Base-by-base conservation (phyloP, 1,140 invertebrate species). In the Bombus impatiens region DNA sequence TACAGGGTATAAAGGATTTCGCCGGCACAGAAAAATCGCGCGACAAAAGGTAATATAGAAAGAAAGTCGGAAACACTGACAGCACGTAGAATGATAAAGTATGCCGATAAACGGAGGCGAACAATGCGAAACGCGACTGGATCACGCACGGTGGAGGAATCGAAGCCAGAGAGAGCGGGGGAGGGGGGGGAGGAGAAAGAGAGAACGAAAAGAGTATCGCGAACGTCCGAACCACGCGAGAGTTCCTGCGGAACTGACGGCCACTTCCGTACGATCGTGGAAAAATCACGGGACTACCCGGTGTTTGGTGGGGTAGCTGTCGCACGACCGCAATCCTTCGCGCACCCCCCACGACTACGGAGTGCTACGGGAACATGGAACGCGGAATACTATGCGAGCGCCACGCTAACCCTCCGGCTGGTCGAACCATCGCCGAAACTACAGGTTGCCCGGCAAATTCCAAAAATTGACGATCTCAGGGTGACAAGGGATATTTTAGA, bases 161-260 rank as follows among this genome's bases (percentile, higher is more conserved):
- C 35, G 8, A 25, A 35, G 22, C 22, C n/a, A 72, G 10, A 47
- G 28, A 71, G 5, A 83, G 13, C 0, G 8, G 12, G 6, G n/a
- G 35, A n/a, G 35, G 9, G 5, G 10, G 62, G 18, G 5, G 18
- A 1, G 32, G 3, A 22, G 4, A 83, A 9, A 4, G 13, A 28
- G 40, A 71, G 42, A 70, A 6, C 42, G 15, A 35, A 9, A 28
- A 15, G 32, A 0, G 3, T 18, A 59, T 32, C 82, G 10, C 78
- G 57, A 53, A 85, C 59, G n/a, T 87, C 68, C 78, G 84, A 81
- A 78, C 70, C 37, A 47, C 82, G 59, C 86, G 79, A 87, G 81
- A 90, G 89, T 90, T 90, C 89, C 89, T 90, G 89, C 89, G 89
- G 89, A 90, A 90, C 89, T 90, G 86, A 81, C 79, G 25, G 80